Percentiles rank a stretch among this genome's conserved stretches.
Evolutionary conservation across 2,888 invertebrate species (phyloP).

Genomic region (Macrosoma leucophasiata): DNA sequence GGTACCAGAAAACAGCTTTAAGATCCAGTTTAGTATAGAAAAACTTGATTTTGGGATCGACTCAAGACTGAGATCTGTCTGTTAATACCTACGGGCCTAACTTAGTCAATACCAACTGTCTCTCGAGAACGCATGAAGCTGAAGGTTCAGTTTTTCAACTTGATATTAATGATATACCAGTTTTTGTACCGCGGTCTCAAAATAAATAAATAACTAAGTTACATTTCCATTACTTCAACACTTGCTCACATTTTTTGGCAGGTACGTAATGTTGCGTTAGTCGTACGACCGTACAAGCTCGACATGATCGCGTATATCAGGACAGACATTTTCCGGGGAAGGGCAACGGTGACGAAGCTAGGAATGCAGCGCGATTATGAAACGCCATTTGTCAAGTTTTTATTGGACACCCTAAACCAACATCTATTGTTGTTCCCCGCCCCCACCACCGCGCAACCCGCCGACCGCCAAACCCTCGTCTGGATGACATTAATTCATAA

Average conservation of each 20-base stretch:
- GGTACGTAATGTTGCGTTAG: not conserved
- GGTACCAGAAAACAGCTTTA: too few species aligned
- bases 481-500: conserved; percentile 65
- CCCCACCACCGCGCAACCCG: conserved; percentile 28
- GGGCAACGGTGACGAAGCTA: conserved; percentile 54
- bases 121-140: not conserved
- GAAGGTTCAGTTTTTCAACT: not conserved
- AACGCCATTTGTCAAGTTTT: conserved; percentile 76
- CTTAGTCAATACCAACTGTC: too few species aligned
- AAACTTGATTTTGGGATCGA: too few species aligned
- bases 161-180: not conserved
- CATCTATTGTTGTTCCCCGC: conserved; percentile 52
- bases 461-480: conserved; percentile 52
- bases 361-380: conserved; percentile 73
- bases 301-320: conserved; percentile 38
- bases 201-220: not conserved
- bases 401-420: conserved; percentile 67
- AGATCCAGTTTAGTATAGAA: too few species aligned
- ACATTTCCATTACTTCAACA: not conserved
- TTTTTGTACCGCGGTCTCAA: not conserved
- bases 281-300: conserved; percentile 15
- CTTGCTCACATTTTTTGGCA: not conserved
- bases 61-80: too few species aligned
- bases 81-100: too few species aligned
- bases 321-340: conserved; percentile 47